phyloP scores from a whole-genome alignment of 2,888 invertebrate genomes.

The Aspidiotus destructor region DNA sequence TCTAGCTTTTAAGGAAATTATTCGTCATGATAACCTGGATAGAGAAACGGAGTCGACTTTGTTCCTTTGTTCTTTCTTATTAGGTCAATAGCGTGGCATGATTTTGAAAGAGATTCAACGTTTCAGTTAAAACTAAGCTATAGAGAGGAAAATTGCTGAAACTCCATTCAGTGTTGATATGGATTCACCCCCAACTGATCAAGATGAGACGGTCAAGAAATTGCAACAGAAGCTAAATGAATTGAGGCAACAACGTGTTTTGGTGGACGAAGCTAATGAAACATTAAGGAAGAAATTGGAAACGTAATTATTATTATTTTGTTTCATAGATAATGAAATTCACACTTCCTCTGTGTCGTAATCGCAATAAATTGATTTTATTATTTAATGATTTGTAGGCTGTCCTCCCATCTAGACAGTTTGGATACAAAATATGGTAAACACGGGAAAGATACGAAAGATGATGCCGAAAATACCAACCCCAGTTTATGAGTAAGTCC shows the following conservation, averaged over 20 bases:
- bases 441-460: neutral
- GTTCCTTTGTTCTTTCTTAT: neutral
- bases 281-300: slow-evolving; percentile 17
- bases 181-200: slow-evolving; percentile 16
- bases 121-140: too few relatives aligned
- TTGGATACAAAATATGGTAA: slow-evolving; percentile 19
- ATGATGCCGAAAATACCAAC: neutral
- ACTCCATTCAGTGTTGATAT: neutral
- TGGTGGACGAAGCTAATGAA: slow-evolving; percentile 29
- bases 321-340: too few relatives aligned
- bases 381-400: neutral
- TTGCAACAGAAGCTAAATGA: slow-evolving; percentile 16
- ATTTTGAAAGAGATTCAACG: neutral
- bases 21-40: too few relatives aligned
- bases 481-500: too few relatives aligned
- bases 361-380: neutral
- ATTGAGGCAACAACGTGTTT: slow-evolving; percentile 19
- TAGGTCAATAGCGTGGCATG: neutral
- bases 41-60: neutral
- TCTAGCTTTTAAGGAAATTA: too few relatives aligned
- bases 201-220: slow-evolving; percentile 8
- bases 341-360: too few relatives aligned
- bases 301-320: too few relatives aligned
- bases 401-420: slow-evolving; percentile 18
- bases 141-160: too few relatives aligned